These are phyloP conservation scores for Xenentodon cancila DNA, from an alignment of 2,797 vertebrate genomes.

Conservation along the genomic window DNA sequence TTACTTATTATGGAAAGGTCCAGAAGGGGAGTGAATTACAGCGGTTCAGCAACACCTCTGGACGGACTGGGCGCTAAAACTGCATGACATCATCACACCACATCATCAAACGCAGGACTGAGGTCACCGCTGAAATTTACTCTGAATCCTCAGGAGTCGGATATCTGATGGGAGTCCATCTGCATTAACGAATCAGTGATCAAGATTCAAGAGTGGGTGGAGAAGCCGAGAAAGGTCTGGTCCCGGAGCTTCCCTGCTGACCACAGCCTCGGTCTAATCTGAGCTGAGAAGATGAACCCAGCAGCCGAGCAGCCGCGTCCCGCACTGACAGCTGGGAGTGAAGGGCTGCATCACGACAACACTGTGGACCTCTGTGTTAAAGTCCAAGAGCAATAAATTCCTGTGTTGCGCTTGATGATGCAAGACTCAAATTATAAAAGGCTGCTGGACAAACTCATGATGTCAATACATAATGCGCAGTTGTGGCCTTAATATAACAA, in stretches of 20 bases:
- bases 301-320: conserved; percentile 29
- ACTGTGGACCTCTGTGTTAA: conserved; percentile 2
- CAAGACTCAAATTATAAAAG: neutral
- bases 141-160: conserved; percentile 14
- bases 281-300: conserved; percentile 49
- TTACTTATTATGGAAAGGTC: conserved; percentile 69
- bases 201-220: conserved; percentile 42
- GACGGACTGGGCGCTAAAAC: conserved; percentile 13
- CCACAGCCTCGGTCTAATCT: conserved; percentile 61
- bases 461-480: too few species aligned
- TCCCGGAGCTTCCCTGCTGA: neutral
- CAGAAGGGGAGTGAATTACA: conserved; percentile 62
- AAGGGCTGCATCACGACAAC: conserved; percentile 46
- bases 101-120: conserved; percentile 8
- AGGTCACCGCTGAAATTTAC: conserved; percentile 29
- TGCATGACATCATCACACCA: conserved; percentile 56
- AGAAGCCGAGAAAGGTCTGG: conserved; percentile 18
- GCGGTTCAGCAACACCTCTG: conserved; percentile 46
- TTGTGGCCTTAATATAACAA: too few species aligned
- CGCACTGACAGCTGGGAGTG: conserved; percentile 45
- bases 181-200: conserved; percentile 49
- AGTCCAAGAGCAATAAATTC: conserved; percentile 11
- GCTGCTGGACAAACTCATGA: neutral
- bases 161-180: conserved; percentile 56
- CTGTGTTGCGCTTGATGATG: conserved; percentile 1